phyloP scores from a whole-genome alignment of 1,140 invertebrate genomes.

The Drosophila ercepeae region DNA sequence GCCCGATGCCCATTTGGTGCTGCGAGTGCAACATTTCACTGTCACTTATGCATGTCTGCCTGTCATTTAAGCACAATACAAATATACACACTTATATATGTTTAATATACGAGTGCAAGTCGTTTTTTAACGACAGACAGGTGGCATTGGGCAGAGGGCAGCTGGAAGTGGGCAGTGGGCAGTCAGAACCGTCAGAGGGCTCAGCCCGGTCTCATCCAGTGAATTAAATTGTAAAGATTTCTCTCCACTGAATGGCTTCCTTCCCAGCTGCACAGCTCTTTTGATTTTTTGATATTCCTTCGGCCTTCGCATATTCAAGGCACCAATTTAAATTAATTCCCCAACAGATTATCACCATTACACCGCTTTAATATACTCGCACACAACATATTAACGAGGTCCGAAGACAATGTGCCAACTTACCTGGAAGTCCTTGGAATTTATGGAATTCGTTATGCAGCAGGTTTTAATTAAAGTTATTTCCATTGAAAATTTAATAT shows the following conservation, averaged over 20 bases:
- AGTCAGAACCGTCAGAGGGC: not conserved
- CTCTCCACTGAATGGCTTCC: slow-evolving; percentile 34
- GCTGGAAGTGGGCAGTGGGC: not conserved
- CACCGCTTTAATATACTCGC: slow-evolving; percentile 34
- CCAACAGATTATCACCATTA: slow-evolving; percentile 44
- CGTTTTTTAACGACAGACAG: slow-evolving; percentile 56
- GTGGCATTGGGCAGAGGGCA: slow-evolving; percentile 19
- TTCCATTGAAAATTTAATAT: slow-evolving; percentile 1
- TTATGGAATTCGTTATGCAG: not conserved
- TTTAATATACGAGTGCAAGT: slow-evolving; percentile 21
- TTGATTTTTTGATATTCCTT: slow-evolving; percentile 43
- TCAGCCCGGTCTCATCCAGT: slow-evolving; percentile 31
- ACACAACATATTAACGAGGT: slow-evolving; percentile 46
- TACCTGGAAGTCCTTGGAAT: slow-evolving; percentile 31
- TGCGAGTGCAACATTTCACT: slow-evolving; percentile 69
- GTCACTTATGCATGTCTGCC: slow-evolving; percentile 71
- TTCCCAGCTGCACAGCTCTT: slow-evolving; percentile 9
- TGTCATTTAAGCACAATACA: slow-evolving; percentile 67
- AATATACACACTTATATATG: slow-evolving; percentile 1
- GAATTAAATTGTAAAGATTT: slow-evolving; percentile 72
- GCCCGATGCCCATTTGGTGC: slow-evolving; percentile 19
- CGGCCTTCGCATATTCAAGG: not conserved
- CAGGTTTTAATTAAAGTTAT: slow-evolving; percentile 16
- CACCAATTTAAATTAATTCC: slow-evolving; percentile 49
- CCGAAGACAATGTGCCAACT: slow-evolving; percentile 46